Evolutionary conservation across 2,888 invertebrate genomes (phyloP).

Genomic region (Sceliomorpha sp.): DNA sequence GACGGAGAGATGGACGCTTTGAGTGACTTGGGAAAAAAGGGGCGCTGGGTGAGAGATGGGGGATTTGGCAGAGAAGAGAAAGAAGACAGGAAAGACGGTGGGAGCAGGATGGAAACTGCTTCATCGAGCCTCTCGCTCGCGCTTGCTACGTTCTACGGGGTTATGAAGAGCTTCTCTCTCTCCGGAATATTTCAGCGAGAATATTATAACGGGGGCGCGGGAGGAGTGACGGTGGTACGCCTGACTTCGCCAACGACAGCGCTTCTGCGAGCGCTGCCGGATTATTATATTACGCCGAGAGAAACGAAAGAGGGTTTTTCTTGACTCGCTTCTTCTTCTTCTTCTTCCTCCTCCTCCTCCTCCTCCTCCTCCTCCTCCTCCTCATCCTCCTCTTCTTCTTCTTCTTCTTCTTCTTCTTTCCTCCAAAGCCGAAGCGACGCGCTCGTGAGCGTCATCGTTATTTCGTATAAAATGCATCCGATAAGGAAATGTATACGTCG

Average conservation of each 20-base stretch:
- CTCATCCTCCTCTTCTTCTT: not conserved
- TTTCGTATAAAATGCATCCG: conserved; percentile 19
- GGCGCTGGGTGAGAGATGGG: no score
- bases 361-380: conserved; percentile 8
- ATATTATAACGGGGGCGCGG: conserved; percentile 71
- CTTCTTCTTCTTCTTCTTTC: conserved; percentile 1
- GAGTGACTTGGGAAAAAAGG: conserved; percentile 39
- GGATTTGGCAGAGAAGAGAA: conserved; percentile 45
- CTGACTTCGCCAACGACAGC: conserved; percentile 65
- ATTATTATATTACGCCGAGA: conserved; percentile 65
- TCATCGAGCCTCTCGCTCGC: conserved; percentile 27
- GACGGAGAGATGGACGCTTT: conserved; percentile 44
- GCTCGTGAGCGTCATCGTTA: conserved; percentile 2
- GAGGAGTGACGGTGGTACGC: conserved; percentile 59
- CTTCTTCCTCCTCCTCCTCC: conserved; percentile 21
- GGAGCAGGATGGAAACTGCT: conserved; percentile 50
- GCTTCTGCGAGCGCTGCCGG: conserved; percentile 60
- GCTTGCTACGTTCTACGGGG: conserved; percentile 63
- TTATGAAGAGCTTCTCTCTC: conserved; percentile 61
- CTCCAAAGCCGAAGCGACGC: not conserved
- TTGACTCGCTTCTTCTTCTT: conserved; percentile 36
- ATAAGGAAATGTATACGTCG: conserved; percentile 8
- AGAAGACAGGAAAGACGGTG: conserved; percentile 47
- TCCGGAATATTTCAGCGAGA: conserved; percentile 74
- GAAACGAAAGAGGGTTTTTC: conserved; percentile 41